Base-by-base conservation (phyloP, 2,797 vertebrate genomes). In the Smutsia gigantea region DNA sequence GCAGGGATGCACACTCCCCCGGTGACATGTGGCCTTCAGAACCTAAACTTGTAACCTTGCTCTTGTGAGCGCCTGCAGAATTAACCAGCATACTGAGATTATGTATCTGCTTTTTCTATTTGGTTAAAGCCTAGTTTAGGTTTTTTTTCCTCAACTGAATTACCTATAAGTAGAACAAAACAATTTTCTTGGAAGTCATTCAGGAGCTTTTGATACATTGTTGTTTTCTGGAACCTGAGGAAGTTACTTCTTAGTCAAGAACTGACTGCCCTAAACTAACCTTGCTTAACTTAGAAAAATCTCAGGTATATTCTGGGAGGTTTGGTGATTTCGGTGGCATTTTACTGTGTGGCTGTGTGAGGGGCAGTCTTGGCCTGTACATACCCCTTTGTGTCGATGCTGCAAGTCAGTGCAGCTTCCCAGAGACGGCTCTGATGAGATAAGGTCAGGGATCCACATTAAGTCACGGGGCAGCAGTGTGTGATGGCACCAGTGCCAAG, bases 181-280 rank as follows among this genome's bases (percentile, higher is more conserved):
- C n/a, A 31, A 25, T 85, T 78, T 90, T 91, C 79, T 83, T 87
- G 85, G 91, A 27, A 75, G 46, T 75, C 85, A 55, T 27, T 27
- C 55, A 83, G 55, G 66, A 71, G 66, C 71, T 79, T 94, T 81
- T 51, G 74, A 71, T 49, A n/a, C 12, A 23, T 49, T 21, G 12
- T 19, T 75, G n/a, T 82, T 46, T 46, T 59, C 39, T 53, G 37
- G 55, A 84, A 11, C 8, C 34, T 10, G 39, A 87, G 71, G n/a
- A 59, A 74, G 19, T 66, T 37, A 25, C 46, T 25, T 69, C 59
- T 89, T 23, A 39, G 37, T 81, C 39, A n/a, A 57, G 66, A 29
- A 63, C 42, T 11, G 71, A 82, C 51, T 82, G 17, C 34, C 29
- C 25, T 59, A 49, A 83, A 25, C 31, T 53, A 66, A 78, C 46